Base-by-base conservation (phyloP, 2,888 invertebrate species). In the Drosophila neotestacea region DNA sequence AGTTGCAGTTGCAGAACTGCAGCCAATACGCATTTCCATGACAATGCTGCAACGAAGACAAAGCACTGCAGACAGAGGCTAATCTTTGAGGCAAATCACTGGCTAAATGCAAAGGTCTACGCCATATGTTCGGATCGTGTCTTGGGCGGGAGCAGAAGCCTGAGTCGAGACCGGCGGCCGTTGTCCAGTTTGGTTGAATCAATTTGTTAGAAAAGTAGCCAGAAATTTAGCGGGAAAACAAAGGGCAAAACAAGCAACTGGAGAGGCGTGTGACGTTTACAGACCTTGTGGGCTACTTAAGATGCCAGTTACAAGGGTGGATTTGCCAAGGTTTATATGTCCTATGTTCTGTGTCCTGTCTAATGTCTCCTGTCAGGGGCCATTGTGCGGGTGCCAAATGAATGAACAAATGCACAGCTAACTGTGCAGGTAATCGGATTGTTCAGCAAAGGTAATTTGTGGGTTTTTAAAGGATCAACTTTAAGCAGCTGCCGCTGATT, bases 251-350 rank as follows among this genome's bases (percentile, higher is more conserved):
- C 51, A 77, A 71, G 70, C 77, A 77, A 70, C 78, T 77, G 73
- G 78, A 88, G 81, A 84, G 91, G 91, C 91, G 90, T 90, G 85
- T 75, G 90, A 90, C 90, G 70, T 89, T 90, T 83, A 75, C 79
- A 71, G 73, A 79, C 75, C 80, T 84, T 82, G 76, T 79, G 77
- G 85, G 63, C 77, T 72, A 74, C 70, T 81, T 81, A 81, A 74
- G 69, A 74, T 70, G 73, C 65, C 58, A 50, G 68, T 52, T 64
- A 65, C 62, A 78, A 67, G 89, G 88, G 84, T 81, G 77, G 69
- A 51, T 75, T 68, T 60, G 32, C 6, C 7, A 6, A 10, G 22
- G 9, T 22, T 4, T 60, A 38, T 38, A 59, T 36, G 39, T 67
- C 32, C 54, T 47, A 52, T 61, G 36, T 36, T 22, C 22, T 22